Evolutionary conservation across 1,140 invertebrate genomes (phyloP).

Genomic region (Caerostris extrusa): DNA sequence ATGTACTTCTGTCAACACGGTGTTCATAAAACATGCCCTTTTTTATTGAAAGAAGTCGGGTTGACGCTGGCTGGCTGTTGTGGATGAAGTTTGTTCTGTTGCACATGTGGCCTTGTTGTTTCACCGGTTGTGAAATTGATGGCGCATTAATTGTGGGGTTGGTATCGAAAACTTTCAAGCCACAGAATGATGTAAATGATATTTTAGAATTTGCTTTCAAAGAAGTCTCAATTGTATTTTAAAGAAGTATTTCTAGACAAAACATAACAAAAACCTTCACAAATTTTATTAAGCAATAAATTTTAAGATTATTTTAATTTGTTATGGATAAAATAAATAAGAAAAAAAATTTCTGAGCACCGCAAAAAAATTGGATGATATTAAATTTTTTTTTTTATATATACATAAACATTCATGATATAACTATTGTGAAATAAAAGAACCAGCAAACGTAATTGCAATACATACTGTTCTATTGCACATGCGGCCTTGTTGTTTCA

Average conservation of each 20-base stretch:
- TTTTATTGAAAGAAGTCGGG: background rate
- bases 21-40: background rate
- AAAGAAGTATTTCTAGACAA: background rate
- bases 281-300: background rate
- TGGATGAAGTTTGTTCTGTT: constrained; percentile 16
- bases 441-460: too few relatives aligned
- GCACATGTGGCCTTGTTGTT: constrained; percentile 23
- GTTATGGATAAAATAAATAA: background rate
- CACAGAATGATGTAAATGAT: background rate
- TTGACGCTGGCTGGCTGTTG: background rate
- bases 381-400: too few relatives aligned
- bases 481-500: constrained; percentile 33
- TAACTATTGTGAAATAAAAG: too few relatives aligned
- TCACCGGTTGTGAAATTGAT: constrained; percentile 15
- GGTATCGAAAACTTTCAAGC: background rate
- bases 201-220: background rate
- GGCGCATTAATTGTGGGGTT: background rate
- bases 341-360: background rate
- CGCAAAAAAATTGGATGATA: too few relatives aligned
- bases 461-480: too few relatives aligned
- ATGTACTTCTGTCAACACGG: constrained; percentile 45
- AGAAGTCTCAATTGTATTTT: background rate
- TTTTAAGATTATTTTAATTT: background rate
- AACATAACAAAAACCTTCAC: background rate
- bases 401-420: too few relatives aligned